Conservation (phyloP, 2,888 invertebrate genomes). For the Apodemia zela region DNA sequence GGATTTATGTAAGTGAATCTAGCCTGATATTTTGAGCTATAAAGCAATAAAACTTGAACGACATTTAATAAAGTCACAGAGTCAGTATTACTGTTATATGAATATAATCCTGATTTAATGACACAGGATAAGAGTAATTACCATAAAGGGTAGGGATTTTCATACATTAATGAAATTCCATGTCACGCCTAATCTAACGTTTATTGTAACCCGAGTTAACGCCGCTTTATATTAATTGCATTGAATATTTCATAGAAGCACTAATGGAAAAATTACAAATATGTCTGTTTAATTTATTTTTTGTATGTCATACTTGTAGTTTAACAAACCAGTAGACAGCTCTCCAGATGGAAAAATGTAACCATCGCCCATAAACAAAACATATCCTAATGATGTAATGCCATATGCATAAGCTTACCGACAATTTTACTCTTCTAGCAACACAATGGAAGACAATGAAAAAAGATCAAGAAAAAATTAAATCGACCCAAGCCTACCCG, state of each 20-base stretch:
- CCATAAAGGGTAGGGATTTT: slow-evolving; percentile 10
- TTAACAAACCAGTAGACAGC: too few relatives aligned
- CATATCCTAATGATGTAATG: too few relatives aligned
- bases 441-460: too few relatives aligned
- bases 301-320: too few relatives aligned
- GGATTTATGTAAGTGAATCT: too few relatives aligned
- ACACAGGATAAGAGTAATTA: slow-evolving; percentile 11
- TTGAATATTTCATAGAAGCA: not conserved
- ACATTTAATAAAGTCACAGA: not conserved
- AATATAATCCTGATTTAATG: not conserved
- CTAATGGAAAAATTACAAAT: not conserved
- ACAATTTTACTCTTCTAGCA: too few relatives aligned
- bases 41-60: not conserved
- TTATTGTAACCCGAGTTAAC: slow-evolving; percentile 1
- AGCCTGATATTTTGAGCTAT: not conserved
- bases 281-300: not conserved
- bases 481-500: too few relatives aligned
- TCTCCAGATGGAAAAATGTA: too few relatives aligned
- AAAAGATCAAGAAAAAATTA: too few relatives aligned
- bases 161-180: slow-evolving; percentile 11
- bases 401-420: too few relatives aligned
- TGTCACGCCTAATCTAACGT: slow-evolving; percentile 10
- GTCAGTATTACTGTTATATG: not conserved
- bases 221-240: slow-evolving; percentile 4
- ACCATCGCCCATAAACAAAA: too few relatives aligned